Base-by-base conservation (phyloP, 1,140 invertebrate species). In the Chironomus striatipennis region DNA sequence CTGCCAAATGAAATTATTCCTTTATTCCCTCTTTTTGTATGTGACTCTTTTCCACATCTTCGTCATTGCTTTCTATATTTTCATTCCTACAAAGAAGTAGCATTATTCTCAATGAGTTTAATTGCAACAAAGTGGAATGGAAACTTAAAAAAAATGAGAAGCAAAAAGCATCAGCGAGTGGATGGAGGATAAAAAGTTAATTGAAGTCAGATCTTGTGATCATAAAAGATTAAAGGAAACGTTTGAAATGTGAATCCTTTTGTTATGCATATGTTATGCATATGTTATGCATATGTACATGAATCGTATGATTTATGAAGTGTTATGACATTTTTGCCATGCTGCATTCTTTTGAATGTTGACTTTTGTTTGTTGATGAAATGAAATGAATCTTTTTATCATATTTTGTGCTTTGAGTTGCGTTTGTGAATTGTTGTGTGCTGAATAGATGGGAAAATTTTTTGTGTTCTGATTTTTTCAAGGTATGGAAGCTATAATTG, bases 201-300 rank as follows among this genome's bases (percentile, higher is more conserved):
- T 57, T 57, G 47, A 57, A 57, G 47, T 57, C 47, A 57, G 47
- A 57, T 5, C 4, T 15, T 15, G 47, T 57, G 47, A n/a, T 57
- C n/a, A 57, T 12, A 57, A n/a, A 57, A 57, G 47, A 57, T 57
- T 57, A 57, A 57, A 57, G 47, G 47, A 57, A 57, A 57, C n/a
- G 12, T 57, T 57, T 12, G 12, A 15, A 12, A 57, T 34, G 47
- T n/a, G 47, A 15, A 57, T 57, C 47, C 47, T 57, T 57, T 57
- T 57, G 12, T 57, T 57, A n/a, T 57, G 12, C 43, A 15, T 15
- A 10, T 7, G 5, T 43, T n/a, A n/a, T n/a, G n/a, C n/a, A n/a
- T 43, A 10, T 43, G 5, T 43, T 43, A 43, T 47, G 43, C 5
- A n/a, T n/a, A 57, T 57, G 12, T 57, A 15, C 47, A 57, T 57